Evolutionary conservation across 64 coral and sea anemone genomes (phyloP), one percentile per base, ranked within the genome.

Genomic region (Cladopsammia gracilis): DNA sequence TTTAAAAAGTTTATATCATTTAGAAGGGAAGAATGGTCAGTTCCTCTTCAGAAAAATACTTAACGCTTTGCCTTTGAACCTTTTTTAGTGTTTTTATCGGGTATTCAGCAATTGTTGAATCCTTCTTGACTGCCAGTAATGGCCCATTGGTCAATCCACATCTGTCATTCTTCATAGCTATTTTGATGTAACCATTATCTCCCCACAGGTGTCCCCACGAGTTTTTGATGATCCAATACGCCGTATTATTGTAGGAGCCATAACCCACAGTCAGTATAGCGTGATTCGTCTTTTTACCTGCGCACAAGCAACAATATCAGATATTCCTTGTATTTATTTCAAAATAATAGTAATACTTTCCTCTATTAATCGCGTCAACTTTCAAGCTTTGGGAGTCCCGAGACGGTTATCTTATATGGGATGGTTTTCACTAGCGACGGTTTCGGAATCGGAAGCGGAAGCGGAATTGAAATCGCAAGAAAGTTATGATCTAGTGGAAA

Each of bases 161-260:
- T 10, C 86, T 87, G 69, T 97, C 71, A 58, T 73, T 64, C 12
- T 70, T 91, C 23, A 87, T 87, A 3, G 95, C 72, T 52, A 97
- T 73, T 60, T 94, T 97, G 25, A 97, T 87, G 88, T 90, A 97
- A 23, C 95, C 95, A 20, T 81, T 47, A 13, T 97, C 95, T 20
- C 95, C 95, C 95, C 95, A 97, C 22, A 89, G 79, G 48, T 84
- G 68, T 11, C 87, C 86, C 93, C 93, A 95, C 7, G 93, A 95
- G 60, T 95, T 95, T 84, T 95, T 89, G 19, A 95, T 90, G 56
- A 90, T 48, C 93, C 93, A 95, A 12, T 90, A 93, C 13, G 78
- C 57, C 22, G 50, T 46, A 1, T 88, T 71, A 1, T 89, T 67
- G 12, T 95, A 66, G 3, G 23, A 52, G 43, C 93, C 78, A 90